Base-by-base conservation (phyloP, 2,113 vertebrate genomes). In the Gnathonemus longibarbis region DNA sequence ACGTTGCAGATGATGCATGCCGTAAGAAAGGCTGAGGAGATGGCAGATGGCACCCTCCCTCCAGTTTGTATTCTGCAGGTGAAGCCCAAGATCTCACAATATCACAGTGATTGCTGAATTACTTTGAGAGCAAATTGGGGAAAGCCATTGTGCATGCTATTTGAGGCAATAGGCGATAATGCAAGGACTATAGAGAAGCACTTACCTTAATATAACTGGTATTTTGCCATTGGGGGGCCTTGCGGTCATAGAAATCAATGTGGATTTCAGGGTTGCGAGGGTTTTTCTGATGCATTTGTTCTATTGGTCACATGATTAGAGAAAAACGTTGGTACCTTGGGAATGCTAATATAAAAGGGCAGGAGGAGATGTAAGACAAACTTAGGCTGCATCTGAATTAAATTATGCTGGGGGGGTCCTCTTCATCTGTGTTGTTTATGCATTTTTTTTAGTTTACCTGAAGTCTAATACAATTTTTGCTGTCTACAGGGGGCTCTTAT, bases 151-250 rank as follows among this genome's bases (percentile, higher is more conserved):
- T 53, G 53, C 66, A 89, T 90, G 91, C 48, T 90, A 84, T 90
- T 89, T 90, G 90, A 93, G 52, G 91, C 91, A 93, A 90, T 93
- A 66, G 83, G 90, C 58, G 85, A 89, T 93, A 93, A 93, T 92
- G 91, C 85, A 88, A 88, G 49, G 83, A 90, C 90, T 86, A 91
- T 92, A 92, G 91, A 92, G 52, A 70, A 91, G 90, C 92, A 92
- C 91, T 92, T 93, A 91, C 88, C 58, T 52, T 91, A 92, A 92
- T 91, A 90, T 90, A 90, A 89, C 91, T 91, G 88, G 77, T 91
- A 91, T 93, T 86, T 92, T 91, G 88, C 90, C 35, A 62, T 88
- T 87, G 89, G 90, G 89, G 90, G 90, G 91, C 87, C 87, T 91
- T 53, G 66, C 86, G 77, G 88, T 84, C 70, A 89, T 90, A 92